Evolutionary conservation across 2,888 invertebrate genomes (phyloP), one percentile per base, ranked within the genome.

Genomic region (Cheilosia scutellata): DNA sequence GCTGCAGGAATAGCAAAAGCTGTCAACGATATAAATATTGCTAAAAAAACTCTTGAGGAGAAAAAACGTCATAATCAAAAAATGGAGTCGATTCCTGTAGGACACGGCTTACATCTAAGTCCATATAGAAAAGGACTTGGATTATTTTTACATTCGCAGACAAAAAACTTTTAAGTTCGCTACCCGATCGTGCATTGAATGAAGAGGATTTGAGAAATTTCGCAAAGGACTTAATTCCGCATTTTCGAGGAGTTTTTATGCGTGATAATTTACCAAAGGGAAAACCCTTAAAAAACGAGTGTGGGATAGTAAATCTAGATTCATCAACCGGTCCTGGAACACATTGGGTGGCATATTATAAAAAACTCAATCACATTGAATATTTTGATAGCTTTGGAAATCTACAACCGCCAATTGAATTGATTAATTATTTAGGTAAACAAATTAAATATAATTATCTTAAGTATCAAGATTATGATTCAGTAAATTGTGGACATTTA

Each of bases 361-460:
- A 91, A 88, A 87, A 90, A 20, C 80, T 7, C 6, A 31, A 31
- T 5, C 31, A 31, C 31, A 31, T 31, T 31, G 31, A 88, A 65
- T 92, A 91, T 87, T 92, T 89, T 88, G 91, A 92, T 77, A 90
- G 90, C 76, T 92, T 90, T 83, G 91, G 91, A 7, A 89, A 91
- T 87, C 83, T 91, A 27, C 88, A 88, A 72, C 91, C 90, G 3
- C 90, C 90, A 0, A 25, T 58, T 42, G 90, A 91, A 88, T 40
- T 90, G 4, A 87, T 89, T 29, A 88, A 88, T n/a, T 90, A 90
- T 65, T 76, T 87, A 27, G 84, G 80, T 29, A 49, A 44, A 31
- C 55, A 86, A 25, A 83, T 88, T 42, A 31, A 70, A 42, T 90
- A 90, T 66, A 90, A 90, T 87, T 88, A 90, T 88, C 55, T 79